These are phyloP conservation scores for Zygaena filipendulae DNA, from an alignment of 2,888 invertebrate genomes.

Conservation along the genomic window DNA sequence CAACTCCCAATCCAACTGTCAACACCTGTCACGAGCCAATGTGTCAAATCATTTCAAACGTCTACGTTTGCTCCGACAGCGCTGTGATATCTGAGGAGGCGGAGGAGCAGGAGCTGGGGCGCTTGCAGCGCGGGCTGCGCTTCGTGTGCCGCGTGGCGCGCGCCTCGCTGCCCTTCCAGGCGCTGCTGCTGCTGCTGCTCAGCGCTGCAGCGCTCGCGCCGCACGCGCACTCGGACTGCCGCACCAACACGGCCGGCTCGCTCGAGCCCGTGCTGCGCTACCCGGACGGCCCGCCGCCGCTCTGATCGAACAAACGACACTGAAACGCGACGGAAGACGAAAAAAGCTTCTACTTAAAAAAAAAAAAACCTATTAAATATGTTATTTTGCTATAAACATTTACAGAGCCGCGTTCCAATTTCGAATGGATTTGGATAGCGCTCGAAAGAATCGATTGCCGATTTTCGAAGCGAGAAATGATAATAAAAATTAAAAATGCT, in stretches of 20 bases:
- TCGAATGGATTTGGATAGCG: too few relatives aligned
- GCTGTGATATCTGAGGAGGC: conserved; percentile 32
- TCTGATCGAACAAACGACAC: background rate
- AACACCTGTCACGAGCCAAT: too few relatives aligned
- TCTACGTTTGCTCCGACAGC: too few relatives aligned
- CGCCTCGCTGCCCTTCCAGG: conserved; percentile 94
- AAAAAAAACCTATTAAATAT: too few relatives aligned
- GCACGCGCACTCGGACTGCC: conserved; percentile 84
- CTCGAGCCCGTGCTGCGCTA: conserved; percentile 91
- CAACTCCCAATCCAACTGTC: too few relatives aligned
- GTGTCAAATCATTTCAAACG: too few relatives aligned
- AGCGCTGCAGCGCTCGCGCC: conserved; percentile 95
- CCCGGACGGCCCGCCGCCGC: conserved; percentile 92
- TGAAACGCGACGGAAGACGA: background rate
- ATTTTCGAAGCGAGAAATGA: too few relatives aligned
- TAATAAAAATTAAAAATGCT: too few relatives aligned
- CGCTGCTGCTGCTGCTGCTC: conserved; percentile 90
- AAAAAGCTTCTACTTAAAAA: too few relatives aligned
- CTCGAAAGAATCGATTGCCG: too few relatives aligned
- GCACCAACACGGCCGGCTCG: conserved; percentile 78
- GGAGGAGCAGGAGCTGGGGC: conserved; percentile 33
- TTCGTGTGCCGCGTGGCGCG: conserved; percentile 91
- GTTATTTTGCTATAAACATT: too few relatives aligned
- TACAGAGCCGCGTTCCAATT: too few relatives aligned
- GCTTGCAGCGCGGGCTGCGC: conserved; percentile 77